Base-by-base conservation (phyloP, 1,140 invertebrate genomes). In the Lasioglossum baleicum region DNA sequence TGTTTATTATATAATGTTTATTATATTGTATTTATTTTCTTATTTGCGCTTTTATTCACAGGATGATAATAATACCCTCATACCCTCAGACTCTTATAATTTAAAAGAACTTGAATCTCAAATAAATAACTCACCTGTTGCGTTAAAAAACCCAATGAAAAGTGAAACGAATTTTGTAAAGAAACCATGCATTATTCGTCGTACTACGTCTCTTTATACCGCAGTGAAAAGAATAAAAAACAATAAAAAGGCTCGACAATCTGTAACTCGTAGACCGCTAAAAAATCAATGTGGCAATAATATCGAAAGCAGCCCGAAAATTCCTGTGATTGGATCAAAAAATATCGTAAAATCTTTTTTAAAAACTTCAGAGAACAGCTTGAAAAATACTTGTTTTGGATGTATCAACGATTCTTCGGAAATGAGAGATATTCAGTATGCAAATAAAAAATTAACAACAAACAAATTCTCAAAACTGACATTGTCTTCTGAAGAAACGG, bases 181-280 rank as follows among this genome's bases (percentile, higher is more conserved):
- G 42, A 90, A 87, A 22, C 22, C 74, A 15, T 89, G 85, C n/a
- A 88, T 89, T 3, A 67, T 88, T 20, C 87, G 88, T 11, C 83
- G 87, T 15, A 80, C 82, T 0, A 80, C 85, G 7, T 87, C 84
- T 26, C 68, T 89, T 63, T 91, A 88, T 31, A 83, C 84, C 3
- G 80, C 82, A 20, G 78, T 90, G 3, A 91, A 88, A 68, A 87
- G 86, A 76, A 87, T 87, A 13, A 90, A 86, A 65, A 85, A 63
- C 48, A 89, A 60, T 20, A 90, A 89, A 61, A 90, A 89, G 35
- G 58, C 85, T 10, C 73, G 84, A 20, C 89, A 87, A 63, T 83
- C 87, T 20, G 67, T 76, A 53, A 82, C 68, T 78, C 90, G 89
- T 65, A 91, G 87, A 73, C 75, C 76, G 1, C 20, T 84, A 31